Conservation (phyloP, 2,888 invertebrate genomes). For the Drosophila sordidapex region DNA sequence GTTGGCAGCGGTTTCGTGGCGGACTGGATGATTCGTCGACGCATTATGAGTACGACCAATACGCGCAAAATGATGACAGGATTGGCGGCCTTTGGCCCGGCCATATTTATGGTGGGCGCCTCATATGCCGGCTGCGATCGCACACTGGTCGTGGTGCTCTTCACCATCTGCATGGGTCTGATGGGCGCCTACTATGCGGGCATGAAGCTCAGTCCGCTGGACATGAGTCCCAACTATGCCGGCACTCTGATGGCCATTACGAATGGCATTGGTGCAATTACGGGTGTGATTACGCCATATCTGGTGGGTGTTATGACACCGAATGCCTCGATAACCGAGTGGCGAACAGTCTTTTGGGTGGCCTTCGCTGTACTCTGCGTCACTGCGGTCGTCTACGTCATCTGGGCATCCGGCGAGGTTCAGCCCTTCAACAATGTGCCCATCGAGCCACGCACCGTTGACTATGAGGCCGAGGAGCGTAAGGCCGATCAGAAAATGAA, state of each 20-base stretch:
- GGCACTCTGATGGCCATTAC: slow-evolving; percentile 89
- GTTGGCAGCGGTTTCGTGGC: slow-evolving; percentile 88
- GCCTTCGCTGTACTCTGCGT: slow-evolving; percentile 88
- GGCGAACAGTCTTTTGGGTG: slow-evolving; percentile 93
- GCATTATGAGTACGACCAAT: slow-evolving; percentile 85
- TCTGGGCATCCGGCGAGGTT: slow-evolving; percentile 91
- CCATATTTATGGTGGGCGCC: slow-evolving; percentile 88
- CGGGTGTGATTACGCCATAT: slow-evolving; percentile 89
- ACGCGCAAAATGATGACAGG: slow-evolving; percentile 87
- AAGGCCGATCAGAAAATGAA: slow-evolving; percentile 49
- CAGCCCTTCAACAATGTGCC: slow-evolving; percentile 89
- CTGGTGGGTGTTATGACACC: slow-evolving; percentile 89
- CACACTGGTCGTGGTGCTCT: slow-evolving; percentile 87
- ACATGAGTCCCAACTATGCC: slow-evolving; percentile 88
- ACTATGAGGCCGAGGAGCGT: slow-evolving; percentile 66
- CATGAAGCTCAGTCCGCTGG: slow-evolving; percentile 89
- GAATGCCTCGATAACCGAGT: slow-evolving; percentile 88
- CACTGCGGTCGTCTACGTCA: slow-evolving; percentile 89
- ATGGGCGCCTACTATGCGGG: slow-evolving; percentile 90
- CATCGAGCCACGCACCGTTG: slow-evolving; percentile 49
- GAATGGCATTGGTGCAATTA: slow-evolving; percentile 90
- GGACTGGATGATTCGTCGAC: slow-evolving; percentile 88
- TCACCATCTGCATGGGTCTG: slow-evolving; percentile 89
- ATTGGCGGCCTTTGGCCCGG: slow-evolving; percentile 89
- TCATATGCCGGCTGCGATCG: slow-evolving; percentile 90